Conservation (phyloP, 2,888 invertebrate genomes). For the Saturnia pavonia region DNA sequence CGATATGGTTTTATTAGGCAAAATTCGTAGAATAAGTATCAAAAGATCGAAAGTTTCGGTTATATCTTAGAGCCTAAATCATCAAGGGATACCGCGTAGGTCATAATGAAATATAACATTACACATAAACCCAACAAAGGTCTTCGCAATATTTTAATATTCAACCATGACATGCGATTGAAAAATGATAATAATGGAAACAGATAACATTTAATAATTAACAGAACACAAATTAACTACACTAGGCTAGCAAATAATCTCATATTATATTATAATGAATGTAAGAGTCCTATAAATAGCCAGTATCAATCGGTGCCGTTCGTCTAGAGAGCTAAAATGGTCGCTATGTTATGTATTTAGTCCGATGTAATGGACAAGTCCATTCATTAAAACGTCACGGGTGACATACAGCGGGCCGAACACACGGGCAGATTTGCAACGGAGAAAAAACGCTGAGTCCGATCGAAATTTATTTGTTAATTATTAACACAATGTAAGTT, state of each 20-base stretch:
- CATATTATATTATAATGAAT: constrained; percentile 27
- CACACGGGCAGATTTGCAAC: constrained; percentile 31
- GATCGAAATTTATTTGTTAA: background rate
- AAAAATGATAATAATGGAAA: background rate
- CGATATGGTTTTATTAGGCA: too few relatives aligned
- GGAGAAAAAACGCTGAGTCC: background rate
- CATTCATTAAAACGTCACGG: constrained; percentile 57
- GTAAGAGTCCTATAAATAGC: constrained; percentile 55
- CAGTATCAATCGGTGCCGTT: constrained; percentile 60
- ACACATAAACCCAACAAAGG: too few relatives aligned
- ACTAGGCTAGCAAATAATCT: constrained; percentile 42
- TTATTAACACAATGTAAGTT: background rate
- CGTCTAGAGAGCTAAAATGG: constrained; percentile 55
- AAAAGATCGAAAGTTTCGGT: too few relatives aligned
- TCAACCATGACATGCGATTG: background rate
- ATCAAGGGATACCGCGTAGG: too few relatives aligned
- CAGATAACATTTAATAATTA: background rate
- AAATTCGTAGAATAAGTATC: too few relatives aligned
- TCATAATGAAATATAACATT: too few relatives aligned
- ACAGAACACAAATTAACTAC: background rate
- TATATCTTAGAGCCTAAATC: too few relatives aligned
- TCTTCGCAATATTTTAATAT: background rate
- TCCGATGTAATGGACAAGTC: constrained; percentile 43
- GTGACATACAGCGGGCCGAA: constrained; percentile 31
- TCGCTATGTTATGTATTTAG: constrained; percentile 57